A percentile compares a stretch with the other conserved stretches of the same genome.
phyloP scores from a whole-genome alignment of 2,797 vertebrate genomes.

The Diceros bicornis region DNA sequence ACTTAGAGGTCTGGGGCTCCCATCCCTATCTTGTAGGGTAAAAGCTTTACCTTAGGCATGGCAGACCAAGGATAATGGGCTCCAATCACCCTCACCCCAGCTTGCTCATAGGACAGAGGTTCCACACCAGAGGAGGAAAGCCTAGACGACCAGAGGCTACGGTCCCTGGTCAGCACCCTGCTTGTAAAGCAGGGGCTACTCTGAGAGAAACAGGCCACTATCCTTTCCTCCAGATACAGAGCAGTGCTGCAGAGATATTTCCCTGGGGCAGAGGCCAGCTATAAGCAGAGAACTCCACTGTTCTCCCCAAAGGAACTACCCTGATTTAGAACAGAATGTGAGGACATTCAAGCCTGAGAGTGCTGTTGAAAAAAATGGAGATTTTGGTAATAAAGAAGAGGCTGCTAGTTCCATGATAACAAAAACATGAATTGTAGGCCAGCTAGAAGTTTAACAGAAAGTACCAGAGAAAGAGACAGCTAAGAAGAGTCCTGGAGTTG shows the following conservation, averaged over 20 bases:
- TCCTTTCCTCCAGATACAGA: neutral
- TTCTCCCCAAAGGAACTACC: neutral
- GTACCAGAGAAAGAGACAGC: neutral
- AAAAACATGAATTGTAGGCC: neutral
- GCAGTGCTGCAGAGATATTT: neutral
- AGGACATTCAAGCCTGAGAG: neutral
- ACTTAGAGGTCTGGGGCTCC: neutral
- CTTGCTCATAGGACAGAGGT: neutral
- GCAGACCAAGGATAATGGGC: neutral
- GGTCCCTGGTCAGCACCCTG: neutral
- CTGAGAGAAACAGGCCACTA: neutral
- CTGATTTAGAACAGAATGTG: neutral
- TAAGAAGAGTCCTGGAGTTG: neutral
- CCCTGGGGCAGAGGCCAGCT: neutral
- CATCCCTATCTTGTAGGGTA: neutral
- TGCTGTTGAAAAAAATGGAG: neutral
- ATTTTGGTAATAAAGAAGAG: neutral
- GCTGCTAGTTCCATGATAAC: neutral
- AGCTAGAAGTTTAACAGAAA: neutral
- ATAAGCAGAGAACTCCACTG: neutral
- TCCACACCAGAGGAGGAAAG: neutral
- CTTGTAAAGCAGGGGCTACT: neutral
- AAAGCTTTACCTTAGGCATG: neutral
- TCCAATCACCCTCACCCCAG: neutral
- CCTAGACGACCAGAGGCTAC: neutral